Base-by-base conservation (phyloP, 2,888 invertebrate genomes). In the Folsomia candida region DNA sequence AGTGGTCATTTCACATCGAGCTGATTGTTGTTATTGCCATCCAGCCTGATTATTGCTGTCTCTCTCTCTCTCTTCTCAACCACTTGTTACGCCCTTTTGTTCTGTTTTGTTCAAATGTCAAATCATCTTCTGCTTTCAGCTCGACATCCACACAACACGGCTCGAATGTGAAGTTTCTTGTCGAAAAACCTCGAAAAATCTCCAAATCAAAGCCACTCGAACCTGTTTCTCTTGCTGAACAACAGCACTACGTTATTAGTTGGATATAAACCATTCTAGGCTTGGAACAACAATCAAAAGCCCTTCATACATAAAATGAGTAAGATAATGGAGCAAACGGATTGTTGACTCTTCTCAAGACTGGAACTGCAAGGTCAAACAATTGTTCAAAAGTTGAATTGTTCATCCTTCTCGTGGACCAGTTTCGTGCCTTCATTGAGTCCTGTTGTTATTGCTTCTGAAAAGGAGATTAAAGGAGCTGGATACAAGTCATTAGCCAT, bases 1-100 rank as follows among this genome's bases (percentile, higher is more conserved):
- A 61, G 61, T 61, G 61, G 29, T 27, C 27, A 28, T 61, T 61
- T 61, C 28, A 28, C 27, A 14, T 61, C 18, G 61, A 3, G 28
- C n/a, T 54, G 54, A 54, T 20, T 20, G 18, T 54, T 54, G 22
- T 54, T 54, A 54, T 54, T 54, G 22, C 37, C 4, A 9, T 37
- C 6, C 37, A 37, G 14, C 37, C 37, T 37, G 6, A 37, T 37
- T 37, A 54, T 54, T 54, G 20, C 20, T 20, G 22, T 54, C 14
- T 54, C n/a, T n/a, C n/a, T n/a, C n/a, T n/a, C n/a, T n/a, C n/a
- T n/a, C n/a, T n/a, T n/a, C n/a, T n/a, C n/a, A n/a, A n/a, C n/a
- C n/a, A n/a, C n/a, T n/a, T n/a, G n/a, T n/a, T n/a, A n/a, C n/a
- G n/a, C n/a, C n/a, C 14, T 37, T 14, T 37, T 54, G 20, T 22